These are phyloP conservation scores for Drosophila ananassae DNA, from an alignment of 1,140 invertebrate species.

Conservation along the genomic window DNA sequence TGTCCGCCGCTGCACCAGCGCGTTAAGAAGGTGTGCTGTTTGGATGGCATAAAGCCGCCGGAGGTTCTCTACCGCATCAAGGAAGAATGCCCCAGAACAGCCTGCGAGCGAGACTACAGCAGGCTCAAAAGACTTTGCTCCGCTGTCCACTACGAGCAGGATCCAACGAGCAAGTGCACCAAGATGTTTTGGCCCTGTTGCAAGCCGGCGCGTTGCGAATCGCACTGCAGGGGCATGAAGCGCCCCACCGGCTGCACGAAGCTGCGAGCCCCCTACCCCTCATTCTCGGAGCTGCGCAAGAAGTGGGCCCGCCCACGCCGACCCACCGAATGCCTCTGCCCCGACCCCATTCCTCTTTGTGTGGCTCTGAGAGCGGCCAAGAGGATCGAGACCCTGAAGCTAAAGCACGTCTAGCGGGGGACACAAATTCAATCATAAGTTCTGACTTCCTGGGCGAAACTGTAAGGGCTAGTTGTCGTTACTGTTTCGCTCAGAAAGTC, in stretches of 20 bases:
- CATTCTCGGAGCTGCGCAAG: conserved; percentile 25
- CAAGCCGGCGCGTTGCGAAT: conserved; percentile 6
- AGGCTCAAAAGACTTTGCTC: conserved; percentile 22
- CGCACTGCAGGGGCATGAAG: not conserved
- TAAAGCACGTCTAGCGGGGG: not conserved
- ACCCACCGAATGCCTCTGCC: conserved; percentile 15
- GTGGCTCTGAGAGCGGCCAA: not conserved
- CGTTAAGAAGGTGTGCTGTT: conserved; percentile 51
- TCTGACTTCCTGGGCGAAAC: not conserved
- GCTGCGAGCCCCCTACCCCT: conserved; percentile 23
- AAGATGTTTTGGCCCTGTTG: conserved; percentile 55
- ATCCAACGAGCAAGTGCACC: not conserved
- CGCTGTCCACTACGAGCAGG: not conserved
- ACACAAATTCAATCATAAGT: not conserved
- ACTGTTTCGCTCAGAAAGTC: not conserved
- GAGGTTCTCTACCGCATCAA: conserved; percentile 35
- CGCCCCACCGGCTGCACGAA: not conserved
- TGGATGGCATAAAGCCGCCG: conserved; percentile 43
- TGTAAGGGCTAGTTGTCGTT: not conserved
- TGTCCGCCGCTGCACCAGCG: conserved; percentile 32
- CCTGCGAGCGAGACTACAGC: conserved; percentile 24
- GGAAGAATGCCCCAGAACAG: not conserved
- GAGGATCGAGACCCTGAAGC: not conserved
- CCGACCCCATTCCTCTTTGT: not conserved
- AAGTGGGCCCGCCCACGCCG: not conserved